These are phyloP conservation scores for Cynocephalus volans DNA, from an alignment of 2,113 vertebrate genomes.

Conservation along the genomic window DNA sequence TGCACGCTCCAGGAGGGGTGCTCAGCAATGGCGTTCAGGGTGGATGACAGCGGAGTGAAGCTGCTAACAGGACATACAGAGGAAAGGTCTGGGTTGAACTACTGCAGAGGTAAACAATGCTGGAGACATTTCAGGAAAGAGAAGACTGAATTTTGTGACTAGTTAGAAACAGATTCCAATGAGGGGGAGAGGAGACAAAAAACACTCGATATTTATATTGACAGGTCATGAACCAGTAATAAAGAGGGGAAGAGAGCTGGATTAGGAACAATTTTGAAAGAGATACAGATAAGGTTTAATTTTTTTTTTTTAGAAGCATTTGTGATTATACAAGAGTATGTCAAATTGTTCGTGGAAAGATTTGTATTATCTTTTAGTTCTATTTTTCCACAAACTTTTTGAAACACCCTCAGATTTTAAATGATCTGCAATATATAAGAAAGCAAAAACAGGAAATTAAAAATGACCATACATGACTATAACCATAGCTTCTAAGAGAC, in stretches of 20 bases:
- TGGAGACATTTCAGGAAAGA: rapidly evolving
- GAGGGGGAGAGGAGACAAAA: rapidly evolving
- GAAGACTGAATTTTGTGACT: rapidly evolving
- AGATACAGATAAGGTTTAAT: rapidly evolving
- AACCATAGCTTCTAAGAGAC: rapidly evolving
- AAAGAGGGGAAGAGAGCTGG: rapidly evolving
- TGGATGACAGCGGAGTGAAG: rapidly evolving
- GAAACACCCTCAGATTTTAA: not conserved
- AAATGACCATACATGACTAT: not conserved
- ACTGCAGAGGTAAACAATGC: rapidly evolving
- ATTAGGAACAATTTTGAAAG: too few species aligned
- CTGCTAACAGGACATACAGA: rapidly evolving
- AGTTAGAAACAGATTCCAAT: rapidly evolving
- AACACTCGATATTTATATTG: rapidly evolving
- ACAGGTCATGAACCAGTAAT: rapidly evolving
- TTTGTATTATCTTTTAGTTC: too few species aligned
- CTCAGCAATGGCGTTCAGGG: too few species aligned
- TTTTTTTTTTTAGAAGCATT: not conserved
- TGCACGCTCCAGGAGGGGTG: rapidly evolving
- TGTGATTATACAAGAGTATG: not conserved
- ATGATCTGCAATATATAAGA: not conserved
- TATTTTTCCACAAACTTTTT: too few species aligned
- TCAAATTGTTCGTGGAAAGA: too few species aligned
- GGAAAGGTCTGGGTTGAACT: rapidly evolving
- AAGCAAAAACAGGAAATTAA: not conserved